A percentile compares a stretch with the other conserved stretches of the same genome.
Evolutionary conservation across 2,797 vertebrate genomes (phyloP).

Genomic region (Darevskia mixta): DNA sequence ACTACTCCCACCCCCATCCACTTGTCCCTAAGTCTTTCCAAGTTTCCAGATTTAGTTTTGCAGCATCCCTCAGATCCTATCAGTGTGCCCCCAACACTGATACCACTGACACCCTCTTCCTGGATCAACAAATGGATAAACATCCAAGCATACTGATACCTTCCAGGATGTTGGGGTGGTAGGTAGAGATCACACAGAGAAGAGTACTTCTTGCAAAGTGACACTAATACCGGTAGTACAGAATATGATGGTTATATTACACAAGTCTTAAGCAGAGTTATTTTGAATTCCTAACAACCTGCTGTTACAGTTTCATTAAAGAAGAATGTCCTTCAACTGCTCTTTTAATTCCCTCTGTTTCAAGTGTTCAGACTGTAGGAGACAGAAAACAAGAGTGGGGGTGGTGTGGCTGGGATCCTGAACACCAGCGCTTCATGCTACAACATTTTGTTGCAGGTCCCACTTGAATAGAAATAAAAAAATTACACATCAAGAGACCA

Average conservation of each 20-base stretch:
- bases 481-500: neutral
- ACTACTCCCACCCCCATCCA: too few species aligned
- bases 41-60: neutral
- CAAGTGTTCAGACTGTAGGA: too few species aligned
- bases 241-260: neutral
- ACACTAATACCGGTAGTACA: neutral
- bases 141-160: neutral
- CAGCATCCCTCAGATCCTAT: neutral
- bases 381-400: too few species aligned
- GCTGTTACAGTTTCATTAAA: neutral
- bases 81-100: neutral
- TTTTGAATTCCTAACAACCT: slow-evolving; percentile 9
- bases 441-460: too few species aligned
- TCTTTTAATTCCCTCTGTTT: too few species aligned
- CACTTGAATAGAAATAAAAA: neutral
- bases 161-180: neutral
- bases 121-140: neutral
- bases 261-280: neutral
- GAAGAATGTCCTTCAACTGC: neutral
- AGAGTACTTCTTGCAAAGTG: neutral
- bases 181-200: neutral
- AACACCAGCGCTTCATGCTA: too few species aligned
- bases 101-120: neutral
- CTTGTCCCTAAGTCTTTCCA: too few species aligned
- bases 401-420: too few species aligned